These are phyloP conservation scores for Tapera naevia DNA, from an alignment of 2,797 vertebrate species.

Conservation along the genomic window DNA sequence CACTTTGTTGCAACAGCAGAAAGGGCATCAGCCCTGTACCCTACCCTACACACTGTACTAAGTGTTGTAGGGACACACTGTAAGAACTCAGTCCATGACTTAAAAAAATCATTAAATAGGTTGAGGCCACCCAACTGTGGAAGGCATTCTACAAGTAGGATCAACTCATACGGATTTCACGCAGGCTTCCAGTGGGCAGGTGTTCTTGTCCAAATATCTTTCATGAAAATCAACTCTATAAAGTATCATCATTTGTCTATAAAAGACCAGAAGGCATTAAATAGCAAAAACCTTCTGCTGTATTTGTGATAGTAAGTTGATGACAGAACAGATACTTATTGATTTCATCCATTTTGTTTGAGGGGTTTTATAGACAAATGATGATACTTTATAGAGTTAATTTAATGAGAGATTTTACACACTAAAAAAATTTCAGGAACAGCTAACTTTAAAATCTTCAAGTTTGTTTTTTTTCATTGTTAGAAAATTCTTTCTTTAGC, in stretches of 20 bases:
- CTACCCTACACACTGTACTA: fast-evolving
- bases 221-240: no score
- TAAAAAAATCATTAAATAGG: neutral
- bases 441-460: neutral
- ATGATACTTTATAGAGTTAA: neutral
- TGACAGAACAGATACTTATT: neutral
- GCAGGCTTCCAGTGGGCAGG: neutral
- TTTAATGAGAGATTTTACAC: neutral
- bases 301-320: neutral
- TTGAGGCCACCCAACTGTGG: neutral
- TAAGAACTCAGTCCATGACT: neutral
- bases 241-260: neutral
- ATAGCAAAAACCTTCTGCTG: neutral
- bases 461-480: conserved; percentile 8
- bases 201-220: neutral
- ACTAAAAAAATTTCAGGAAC: neutral
- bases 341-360: neutral
- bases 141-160: neutral
- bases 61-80: neutral
- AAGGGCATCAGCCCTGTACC: neutral
- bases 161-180: neutral
- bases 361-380: neutral
- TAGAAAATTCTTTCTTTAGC: neutral
- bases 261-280: neutral
- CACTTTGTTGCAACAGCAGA: neutral